Evolutionary conservation across 2,888 invertebrate genomes (phyloP).

Genomic region (Cheilosia impressa): DNA sequence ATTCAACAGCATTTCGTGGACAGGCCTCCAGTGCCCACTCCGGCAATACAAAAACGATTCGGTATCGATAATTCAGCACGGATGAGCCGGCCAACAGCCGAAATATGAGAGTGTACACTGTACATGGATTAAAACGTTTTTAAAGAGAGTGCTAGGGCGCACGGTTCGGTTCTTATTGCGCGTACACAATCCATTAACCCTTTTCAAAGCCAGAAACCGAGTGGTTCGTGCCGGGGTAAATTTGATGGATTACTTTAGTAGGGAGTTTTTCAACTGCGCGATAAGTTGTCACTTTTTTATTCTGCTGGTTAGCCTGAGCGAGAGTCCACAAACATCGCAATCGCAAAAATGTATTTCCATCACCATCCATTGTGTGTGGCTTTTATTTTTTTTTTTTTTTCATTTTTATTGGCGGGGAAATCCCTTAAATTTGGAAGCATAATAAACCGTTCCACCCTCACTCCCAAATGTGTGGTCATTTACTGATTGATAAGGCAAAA

Average conservation of each 20-base stretch:
- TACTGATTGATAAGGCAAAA: slow-evolving; percentile 71
- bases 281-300: slow-evolving; percentile 28
- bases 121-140: slow-evolving; percentile 23
- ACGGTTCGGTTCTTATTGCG: slow-evolving; percentile 34
- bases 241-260: slow-evolving; percentile 21
- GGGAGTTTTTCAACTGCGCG: background rate
- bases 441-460: slow-evolving; percentile 68
- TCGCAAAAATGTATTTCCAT: slow-evolving; percentile 25
- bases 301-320: slow-evolving; percentile 7
- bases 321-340: background rate
- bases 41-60: slow-evolving; percentile 44
- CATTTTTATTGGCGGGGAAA: slow-evolving; percentile 20
- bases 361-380: slow-evolving; percentile 40
- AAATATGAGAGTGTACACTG: slow-evolving; percentile 43
- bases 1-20: slow-evolving; percentile 24
- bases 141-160: background rate
- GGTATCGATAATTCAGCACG: slow-evolving; percentile 36
- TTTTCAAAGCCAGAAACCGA: slow-evolving; percentile 44
- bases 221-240: background rate
- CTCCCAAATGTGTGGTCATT: slow-evolving; percentile 66
- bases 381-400: no score
- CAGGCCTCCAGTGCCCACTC: background rate
- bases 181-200: slow-evolving; percentile 57
- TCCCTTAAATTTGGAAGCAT: slow-evolving; percentile 59
- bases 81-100: slow-evolving; percentile 3